Percentiles rank a stretch among this genome's conserved stretches.
Conservation (phyloP, 2,797 vertebrate genomes). For the Notolepis coatsorum region DNA sequence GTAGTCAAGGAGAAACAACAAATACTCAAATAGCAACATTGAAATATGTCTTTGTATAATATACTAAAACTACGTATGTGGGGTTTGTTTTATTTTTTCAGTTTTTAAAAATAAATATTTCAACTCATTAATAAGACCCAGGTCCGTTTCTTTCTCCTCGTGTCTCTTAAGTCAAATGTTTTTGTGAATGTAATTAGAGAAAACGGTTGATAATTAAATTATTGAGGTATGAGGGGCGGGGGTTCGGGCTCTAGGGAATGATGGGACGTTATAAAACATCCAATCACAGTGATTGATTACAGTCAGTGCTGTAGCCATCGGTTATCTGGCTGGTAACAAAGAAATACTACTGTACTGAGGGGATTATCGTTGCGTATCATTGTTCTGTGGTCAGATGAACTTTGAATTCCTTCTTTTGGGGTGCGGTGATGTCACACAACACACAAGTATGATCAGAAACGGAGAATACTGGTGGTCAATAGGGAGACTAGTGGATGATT, state of each 20-base stretch:
- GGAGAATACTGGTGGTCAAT: neutral
- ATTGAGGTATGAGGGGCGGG: too few relatives aligned
- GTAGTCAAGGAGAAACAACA: constrained; percentile 74
- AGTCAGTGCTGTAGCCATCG: too few relatives aligned
- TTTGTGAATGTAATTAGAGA: neutral
- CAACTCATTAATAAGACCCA: constrained; percentile 69
- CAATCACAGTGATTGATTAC: constrained; percentile 15
- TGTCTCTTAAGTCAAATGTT: too few relatives aligned
- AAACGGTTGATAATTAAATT: too few relatives aligned
- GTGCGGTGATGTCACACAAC: neutral
- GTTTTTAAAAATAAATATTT: constrained; percentile 85
- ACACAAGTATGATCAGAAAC: neutral
- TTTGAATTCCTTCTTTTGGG: neutral
- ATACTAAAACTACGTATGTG: constrained; percentile 83
- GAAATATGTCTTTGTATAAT: constrained; percentile 82
- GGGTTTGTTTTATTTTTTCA: constrained; percentile 81
- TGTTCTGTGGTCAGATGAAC: constrained; percentile 3
- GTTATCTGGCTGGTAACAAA: too few relatives aligned
- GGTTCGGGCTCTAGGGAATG: constrained; percentile 28
- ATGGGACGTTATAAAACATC: constrained; percentile 13
- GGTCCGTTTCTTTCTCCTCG: constrained; percentile 1
- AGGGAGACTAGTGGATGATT: too few relatives aligned
- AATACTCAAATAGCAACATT: constrained; percentile 79
- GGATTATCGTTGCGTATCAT: constrained; percentile 10
- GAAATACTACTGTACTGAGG: too few relatives aligned